Evolutionary conservation across 2,797 vertebrate species (phyloP), one percentile per base, ranked within the genome.

Genomic region (Crax fasciolata): DNA sequence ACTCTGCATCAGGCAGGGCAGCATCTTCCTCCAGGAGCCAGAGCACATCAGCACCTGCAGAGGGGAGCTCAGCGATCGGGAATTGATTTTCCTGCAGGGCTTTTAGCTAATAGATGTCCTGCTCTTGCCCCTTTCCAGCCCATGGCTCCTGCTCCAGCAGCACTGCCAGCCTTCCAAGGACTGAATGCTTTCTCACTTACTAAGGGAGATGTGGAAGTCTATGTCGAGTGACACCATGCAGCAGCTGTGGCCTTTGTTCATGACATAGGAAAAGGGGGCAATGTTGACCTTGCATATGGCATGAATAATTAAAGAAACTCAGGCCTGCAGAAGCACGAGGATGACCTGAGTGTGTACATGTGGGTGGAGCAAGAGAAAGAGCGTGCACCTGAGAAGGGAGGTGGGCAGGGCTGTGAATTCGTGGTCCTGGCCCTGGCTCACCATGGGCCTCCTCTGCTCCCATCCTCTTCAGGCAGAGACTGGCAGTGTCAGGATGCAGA

Each of bases 41-140:
- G 4, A 55, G 54, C 28, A 63, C 1, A 27, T 49, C 76, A 78
- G 61, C 70, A 66, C 88, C 92, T 48, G 48, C 43, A 32, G 70
- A 84, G 70, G 41, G 38, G 58, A 91, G 23, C 46, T 84, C 89
- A 18, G 49, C 43, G 62, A 71, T 75, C 35, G 5, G 0, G 55
- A 54, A 94, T 43, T 76, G 89, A 73, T 94, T 89, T 79, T 87
- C 32, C 66, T 81, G 86, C n/a, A 14, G 79, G 52, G 61, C 48
- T 83, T 65, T 28, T 48, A 77, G 85, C 48, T 80, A 32, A 71
- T 10, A 75, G 54, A 49, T 80, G 85, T 66, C 76, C 71, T 84
- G 83, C 76, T 91, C 57, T 87, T 18, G 70, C 75, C 38, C 30
- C 5, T 35, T 85, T 11, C 67, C 74, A 52, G 12, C 58, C 49